A percentile compares a stretch with the other conserved stretches of the same genome.
These are phyloP conservation scores for Hydrolagus affinis DNA, from an alignment of 2,113 vertebrate genomes.

Conservation along the genomic window DNA sequence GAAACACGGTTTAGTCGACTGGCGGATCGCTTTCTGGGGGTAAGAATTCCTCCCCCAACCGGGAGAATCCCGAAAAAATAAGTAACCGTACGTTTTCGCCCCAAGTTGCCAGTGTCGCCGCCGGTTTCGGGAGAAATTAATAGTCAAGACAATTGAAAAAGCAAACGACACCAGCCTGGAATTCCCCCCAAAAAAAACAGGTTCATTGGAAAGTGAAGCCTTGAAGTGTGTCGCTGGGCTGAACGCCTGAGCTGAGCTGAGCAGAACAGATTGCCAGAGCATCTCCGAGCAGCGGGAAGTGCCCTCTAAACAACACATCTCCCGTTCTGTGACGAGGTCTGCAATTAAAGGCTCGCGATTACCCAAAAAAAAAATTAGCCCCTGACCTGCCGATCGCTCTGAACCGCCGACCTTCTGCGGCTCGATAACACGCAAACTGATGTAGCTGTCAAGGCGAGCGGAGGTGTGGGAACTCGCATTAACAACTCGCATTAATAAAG, in stretches of 20 bases:
- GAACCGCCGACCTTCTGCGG: neutral
- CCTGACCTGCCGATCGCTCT: neutral
- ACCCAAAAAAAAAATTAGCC: neutral
- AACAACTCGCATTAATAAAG: neutral
- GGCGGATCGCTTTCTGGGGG: too few species aligned
- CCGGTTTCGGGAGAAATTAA: too few species aligned
- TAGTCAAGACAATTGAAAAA: too few species aligned
- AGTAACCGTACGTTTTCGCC: too few species aligned
- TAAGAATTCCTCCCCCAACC: too few species aligned
- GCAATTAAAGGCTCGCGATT: neutral
- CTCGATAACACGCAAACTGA: neutral
- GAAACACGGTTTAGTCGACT: too few species aligned
- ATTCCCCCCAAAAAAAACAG: neutral
- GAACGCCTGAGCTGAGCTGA: neutral
- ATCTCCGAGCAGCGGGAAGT: neutral
- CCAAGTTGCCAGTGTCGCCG: too few species aligned
- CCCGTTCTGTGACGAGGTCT: neutral
- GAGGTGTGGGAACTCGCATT: neutral
- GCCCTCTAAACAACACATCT: neutral
- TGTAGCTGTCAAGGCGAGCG: too few species aligned
- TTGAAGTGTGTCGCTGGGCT: neutral
- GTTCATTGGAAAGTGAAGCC: neutral
- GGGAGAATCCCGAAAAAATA: too few species aligned
- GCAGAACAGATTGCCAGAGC: neutral
- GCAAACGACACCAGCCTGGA: too few species aligned